Evolutionary conservation across 2,888 invertebrate species (phyloP).

Genomic region (Allolobophora icterica): DNA sequence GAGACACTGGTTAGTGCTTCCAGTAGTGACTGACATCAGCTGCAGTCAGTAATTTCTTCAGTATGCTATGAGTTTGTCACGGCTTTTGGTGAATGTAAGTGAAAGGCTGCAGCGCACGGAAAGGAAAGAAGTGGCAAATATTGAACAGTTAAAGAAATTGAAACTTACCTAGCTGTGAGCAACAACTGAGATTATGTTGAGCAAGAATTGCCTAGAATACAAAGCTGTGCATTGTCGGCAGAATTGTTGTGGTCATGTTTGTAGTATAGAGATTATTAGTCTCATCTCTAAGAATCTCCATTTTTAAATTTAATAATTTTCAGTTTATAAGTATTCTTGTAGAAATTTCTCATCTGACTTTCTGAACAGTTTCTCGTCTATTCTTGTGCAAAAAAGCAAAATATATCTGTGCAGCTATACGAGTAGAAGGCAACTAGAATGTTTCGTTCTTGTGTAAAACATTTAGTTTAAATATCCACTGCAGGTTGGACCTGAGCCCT

Average conservation of each 20-base stretch:
- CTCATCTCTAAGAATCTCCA: slow-evolving; percentile 10
- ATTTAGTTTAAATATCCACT: no score
- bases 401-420: neutral
- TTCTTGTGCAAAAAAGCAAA: neutral
- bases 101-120: neutral
- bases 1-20: neutral
- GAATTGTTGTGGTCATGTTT: neutral
- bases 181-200: neutral
- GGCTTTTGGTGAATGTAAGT: neutral
- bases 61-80: neutral
- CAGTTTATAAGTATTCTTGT: no score
- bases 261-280: neutral
- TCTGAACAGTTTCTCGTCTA: neutral
- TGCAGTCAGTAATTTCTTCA: neutral
- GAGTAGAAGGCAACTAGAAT: neutral
- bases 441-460: neutral
- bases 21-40: neutral
- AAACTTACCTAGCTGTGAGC: neutral
- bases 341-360: no score
- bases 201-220: neutral
- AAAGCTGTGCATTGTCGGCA: neutral
- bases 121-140: neutral
- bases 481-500: no score
- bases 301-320: neutral
- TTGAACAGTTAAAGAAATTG: neutral